These are phyloP conservation scores for Tachina grossa DNA, from an alignment of 2,888 invertebrate species.

Conservation along the genomic window DNA sequence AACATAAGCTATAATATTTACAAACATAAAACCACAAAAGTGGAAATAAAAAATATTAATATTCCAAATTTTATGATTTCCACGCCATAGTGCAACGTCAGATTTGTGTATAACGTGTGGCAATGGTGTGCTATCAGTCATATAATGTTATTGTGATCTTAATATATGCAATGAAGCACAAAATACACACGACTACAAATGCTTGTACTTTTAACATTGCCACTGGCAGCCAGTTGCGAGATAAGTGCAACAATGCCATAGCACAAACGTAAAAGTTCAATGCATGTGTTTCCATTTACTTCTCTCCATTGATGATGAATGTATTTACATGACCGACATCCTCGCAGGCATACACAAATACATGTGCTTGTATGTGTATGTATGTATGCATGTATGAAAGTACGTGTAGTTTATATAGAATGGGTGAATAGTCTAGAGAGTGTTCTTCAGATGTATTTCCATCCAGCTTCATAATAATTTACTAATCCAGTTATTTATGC, in stretches of 20 bases:
- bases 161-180: conserved; percentile 4
- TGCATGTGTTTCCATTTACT: neutral
- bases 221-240: no score
- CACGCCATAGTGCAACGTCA: conserved; percentile 11
- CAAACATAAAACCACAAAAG: no score
- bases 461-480: conserved; percentile 28
- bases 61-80: neutral
- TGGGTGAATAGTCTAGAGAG: neutral
- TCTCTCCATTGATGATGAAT: neutral
- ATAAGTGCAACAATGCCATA: conserved; percentile 23
- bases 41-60: neutral
- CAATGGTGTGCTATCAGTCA: conserved; percentile 18
- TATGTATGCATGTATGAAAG: neutral
- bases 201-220: neutral
- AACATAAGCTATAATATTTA: no score
- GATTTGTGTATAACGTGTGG: conserved; percentile 20
- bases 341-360: neutral
- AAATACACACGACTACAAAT: conserved; percentile 1
- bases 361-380: no score
- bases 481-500: conserved; percentile 42
- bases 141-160: neutral
- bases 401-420: neutral
- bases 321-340: neutral
- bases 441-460: conserved; percentile 3
- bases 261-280: neutral